phyloP scores from a whole-genome alignment of 2,797 vertebrate genomes.

The Hydrophis major region DNA sequence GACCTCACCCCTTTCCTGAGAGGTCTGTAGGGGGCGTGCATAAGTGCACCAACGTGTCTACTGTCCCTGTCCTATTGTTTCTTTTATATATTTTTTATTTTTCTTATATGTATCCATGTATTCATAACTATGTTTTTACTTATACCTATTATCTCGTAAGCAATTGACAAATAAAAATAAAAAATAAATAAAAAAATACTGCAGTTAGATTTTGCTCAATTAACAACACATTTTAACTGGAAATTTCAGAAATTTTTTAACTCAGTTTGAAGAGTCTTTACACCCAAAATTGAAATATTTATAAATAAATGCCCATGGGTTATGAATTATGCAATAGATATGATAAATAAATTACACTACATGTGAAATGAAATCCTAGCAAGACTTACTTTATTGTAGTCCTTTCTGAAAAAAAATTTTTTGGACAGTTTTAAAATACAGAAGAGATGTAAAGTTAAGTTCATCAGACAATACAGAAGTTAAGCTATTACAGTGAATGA shows the following conservation, averaged over 20 bases:
- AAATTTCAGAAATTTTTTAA: conserved; percentile 44
- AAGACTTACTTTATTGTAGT: conserved; percentile 38
- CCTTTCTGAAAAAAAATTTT: conserved; percentile 8
- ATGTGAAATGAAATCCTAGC: conserved; percentile 4
- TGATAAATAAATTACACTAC: neutral
- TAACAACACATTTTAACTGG: conserved; percentile 33
- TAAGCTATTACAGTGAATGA: conserved; percentile 65
- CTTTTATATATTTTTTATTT: too few species aligned
- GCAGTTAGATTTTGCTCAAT: conserved; percentile 45
- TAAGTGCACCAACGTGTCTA: too few species aligned
- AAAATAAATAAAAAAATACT: neutral
- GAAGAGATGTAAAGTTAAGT: conserved; percentile 36
- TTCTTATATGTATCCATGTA: too few species aligned
- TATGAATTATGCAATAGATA: neutral
- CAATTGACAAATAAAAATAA: too few species aligned
- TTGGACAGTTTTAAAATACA: conserved; percentile 46
- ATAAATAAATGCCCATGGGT: conserved; percentile 14
- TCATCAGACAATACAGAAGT: conserved; percentile 47
- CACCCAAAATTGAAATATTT: conserved; percentile 23
- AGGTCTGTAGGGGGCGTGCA: too few species aligned
- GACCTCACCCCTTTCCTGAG: too few species aligned
- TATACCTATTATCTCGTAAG: too few species aligned
- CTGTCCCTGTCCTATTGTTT: too few species aligned
- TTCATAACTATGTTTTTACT: too few species aligned
- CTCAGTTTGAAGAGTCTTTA: neutral